These are phyloP conservation scores for Eristalis arbustorum DNA, from an alignment of 2,888 invertebrate species.

Conservation along the genomic window DNA sequence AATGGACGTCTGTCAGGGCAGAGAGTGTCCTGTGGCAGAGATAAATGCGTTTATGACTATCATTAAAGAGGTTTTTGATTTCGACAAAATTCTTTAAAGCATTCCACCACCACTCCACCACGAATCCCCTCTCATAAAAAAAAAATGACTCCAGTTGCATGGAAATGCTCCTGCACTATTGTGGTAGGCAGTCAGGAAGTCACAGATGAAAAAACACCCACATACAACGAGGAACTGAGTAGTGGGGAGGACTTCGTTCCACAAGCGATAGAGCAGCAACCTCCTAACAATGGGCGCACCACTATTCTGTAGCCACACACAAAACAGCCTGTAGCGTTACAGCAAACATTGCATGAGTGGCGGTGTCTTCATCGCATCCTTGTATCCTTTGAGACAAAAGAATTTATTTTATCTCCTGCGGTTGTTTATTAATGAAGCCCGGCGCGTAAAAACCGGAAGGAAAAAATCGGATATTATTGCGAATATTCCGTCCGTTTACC, in stretches of 20 bases:
- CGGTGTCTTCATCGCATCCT: background rate
- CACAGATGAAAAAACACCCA: background rate
- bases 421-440: conserved; percentile 51
- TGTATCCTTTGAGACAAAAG: conserved; percentile 31
- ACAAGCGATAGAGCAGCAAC: conserved; percentile 19
- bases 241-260: background rate
- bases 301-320: conserved; percentile 37
- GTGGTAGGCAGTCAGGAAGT: background rate
- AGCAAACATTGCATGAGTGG: conserved; percentile 20
- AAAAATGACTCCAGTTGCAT: background rate
- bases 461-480: conserved; percentile 42
- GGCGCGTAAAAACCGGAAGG: conserved; percentile 5
- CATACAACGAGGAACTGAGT: background rate
- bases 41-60: too few relatives aligned
- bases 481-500: too few relatives aligned
- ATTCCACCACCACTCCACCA: background rate
- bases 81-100: too few relatives aligned
- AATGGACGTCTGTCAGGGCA: conserved; percentile 23
- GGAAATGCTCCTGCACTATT: background rate
- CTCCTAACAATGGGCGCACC: conserved; percentile 49
- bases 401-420: conserved; percentile 32
- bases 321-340: conserved; percentile 10
- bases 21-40: background rate
- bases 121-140: too few relatives aligned
- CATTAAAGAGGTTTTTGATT: background rate